Percentiles rank a stretch among this genome's conserved stretches.
phyloP scores from a whole-genome alignment of 1,140 invertebrate species.

The Bombus waltoni region DNA sequence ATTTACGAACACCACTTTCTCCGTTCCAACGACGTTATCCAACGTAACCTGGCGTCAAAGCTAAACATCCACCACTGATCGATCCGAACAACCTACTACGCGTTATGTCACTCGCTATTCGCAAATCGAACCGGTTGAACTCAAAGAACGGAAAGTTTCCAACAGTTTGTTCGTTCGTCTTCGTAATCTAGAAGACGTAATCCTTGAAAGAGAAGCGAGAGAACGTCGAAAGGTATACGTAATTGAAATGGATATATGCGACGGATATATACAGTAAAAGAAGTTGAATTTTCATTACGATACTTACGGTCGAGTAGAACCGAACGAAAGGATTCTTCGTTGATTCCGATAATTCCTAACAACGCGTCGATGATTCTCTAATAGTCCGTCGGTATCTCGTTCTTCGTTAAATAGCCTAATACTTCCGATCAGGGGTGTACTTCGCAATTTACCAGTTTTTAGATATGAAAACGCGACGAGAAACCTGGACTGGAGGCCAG shows the following conservation, averaged over 20 bases:
- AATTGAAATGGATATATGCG: too few relatives aligned
- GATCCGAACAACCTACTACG: neutral
- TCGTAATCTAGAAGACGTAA: neutral
- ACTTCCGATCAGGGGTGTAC: neutral
- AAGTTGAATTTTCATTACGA: too few relatives aligned
- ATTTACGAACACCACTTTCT: slow-evolving; percentile 62
- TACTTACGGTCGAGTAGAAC: too few relatives aligned
- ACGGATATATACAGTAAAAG: too few relatives aligned
- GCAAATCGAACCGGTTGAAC: too few relatives aligned
- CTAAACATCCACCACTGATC: neutral
- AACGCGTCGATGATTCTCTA: too few relatives aligned
- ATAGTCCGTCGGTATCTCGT: neutral
- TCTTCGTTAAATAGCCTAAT: neutral
- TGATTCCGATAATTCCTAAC: too few relatives aligned
- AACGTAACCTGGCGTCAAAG: neutral
- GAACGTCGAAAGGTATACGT: too few relatives aligned
- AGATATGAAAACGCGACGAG: slow-evolving; percentile 24
- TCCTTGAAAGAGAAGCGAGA: too few relatives aligned
- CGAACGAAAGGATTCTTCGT: too few relatives aligned
- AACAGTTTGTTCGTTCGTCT: neutral
- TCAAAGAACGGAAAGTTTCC: neutral
- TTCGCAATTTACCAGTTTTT: neutral
- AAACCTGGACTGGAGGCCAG: neutral
- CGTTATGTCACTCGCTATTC: neutral
- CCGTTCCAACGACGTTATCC: slow-evolving; percentile 40